These are phyloP conservation scores for Yasuhikotakia modesta DNA, from an alignment of 2,797 vertebrate genomes.

Conservation along the genomic window DNA sequence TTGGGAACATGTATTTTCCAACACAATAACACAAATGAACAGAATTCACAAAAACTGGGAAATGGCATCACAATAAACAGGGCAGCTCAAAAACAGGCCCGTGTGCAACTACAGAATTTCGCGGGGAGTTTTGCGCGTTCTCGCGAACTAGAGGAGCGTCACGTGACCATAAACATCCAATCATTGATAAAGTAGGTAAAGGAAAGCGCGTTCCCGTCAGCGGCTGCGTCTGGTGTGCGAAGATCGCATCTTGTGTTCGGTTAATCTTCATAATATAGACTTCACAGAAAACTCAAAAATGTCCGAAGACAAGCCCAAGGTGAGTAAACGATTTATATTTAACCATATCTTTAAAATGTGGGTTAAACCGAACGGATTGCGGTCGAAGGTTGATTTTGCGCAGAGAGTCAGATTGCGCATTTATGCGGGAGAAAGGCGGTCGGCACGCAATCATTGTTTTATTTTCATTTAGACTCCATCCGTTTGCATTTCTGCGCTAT, in stretches of 20 bases:
- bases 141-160: constrained; percentile 60
- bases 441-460: constrained; percentile 46
- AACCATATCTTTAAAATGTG: neutral
- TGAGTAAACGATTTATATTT: constrained; percentile 63
- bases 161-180: constrained; percentile 78
- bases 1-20: neutral
- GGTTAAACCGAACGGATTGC: neutral
- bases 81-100: constrained; percentile 58
- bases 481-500: neutral
- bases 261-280: constrained; percentile 57
- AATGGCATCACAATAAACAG: neutral
- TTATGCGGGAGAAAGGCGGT: constrained; percentile 59
- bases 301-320: constrained; percentile 95
- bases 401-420: constrained; percentile 61
- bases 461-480: neutral
- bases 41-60: neutral
- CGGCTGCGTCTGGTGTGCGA: constrained; percentile 71
- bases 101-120: constrained; percentile 62
- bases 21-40: neutral
- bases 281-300: constrained; percentile 64
- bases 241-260: constrained; percentile 58
- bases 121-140: constrained; percentile 71
- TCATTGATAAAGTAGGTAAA: constrained; percentile 63
- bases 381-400: constrained; percentile 38
- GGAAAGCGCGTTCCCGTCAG: constrained; percentile 81